Conservation (phyloP, 2,888 invertebrate species). For the Ephialtes manifestator region DNA sequence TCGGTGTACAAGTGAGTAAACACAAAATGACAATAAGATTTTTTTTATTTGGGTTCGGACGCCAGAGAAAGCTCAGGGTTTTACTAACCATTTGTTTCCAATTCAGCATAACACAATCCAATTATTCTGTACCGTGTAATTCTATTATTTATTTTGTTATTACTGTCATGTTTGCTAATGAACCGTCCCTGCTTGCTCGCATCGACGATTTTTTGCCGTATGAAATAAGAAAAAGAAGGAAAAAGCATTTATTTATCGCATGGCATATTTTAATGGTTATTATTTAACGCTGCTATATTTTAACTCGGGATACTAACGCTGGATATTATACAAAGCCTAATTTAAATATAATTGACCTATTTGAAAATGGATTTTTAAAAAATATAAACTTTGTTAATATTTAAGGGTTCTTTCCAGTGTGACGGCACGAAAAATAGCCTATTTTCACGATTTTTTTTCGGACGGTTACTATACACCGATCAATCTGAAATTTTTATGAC, state of each 20-base stretch:
- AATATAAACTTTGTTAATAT: not conserved
- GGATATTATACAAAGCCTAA: not conserved
- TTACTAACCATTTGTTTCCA: conserved; percentile 50
- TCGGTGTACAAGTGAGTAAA: conserved; percentile 92
- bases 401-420: not conserved
- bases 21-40: conserved; percentile 18
- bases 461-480: no score
- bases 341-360: not conserved
- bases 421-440: no score
- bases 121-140: conserved; percentile 17
- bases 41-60: conserved; percentile 81
- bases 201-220: conserved; percentile 47
- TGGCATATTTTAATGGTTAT: conserved; percentile 32
- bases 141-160: conserved; percentile 10
- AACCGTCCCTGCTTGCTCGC: conserved; percentile 56
- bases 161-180: conserved; percentile 38
- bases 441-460: no score
- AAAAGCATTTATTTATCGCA: conserved; percentile 33
- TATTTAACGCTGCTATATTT: not conserved
- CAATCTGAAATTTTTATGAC: no score
- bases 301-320: not conserved
- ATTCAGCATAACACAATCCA: conserved; percentile 24
- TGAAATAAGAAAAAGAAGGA: conserved; percentile 26
- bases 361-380: not conserved
- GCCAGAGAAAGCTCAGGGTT: conserved; percentile 81